Evolutionary conservation across 1,140 invertebrate species (phyloP).

Genomic region (Bombus polaris): DNA sequence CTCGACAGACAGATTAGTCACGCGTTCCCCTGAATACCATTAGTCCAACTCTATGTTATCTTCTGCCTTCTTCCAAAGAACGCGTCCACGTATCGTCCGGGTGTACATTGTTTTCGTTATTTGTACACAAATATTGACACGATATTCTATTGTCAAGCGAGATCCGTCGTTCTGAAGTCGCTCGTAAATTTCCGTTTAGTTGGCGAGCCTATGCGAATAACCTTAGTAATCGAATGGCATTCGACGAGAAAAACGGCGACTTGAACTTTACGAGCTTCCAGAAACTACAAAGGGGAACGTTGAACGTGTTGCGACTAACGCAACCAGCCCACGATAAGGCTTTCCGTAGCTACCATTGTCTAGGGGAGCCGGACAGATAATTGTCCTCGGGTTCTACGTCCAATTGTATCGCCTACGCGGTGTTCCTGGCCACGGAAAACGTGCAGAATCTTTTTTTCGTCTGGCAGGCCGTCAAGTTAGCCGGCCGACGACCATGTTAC

Average conservation of each 20-base stretch:
- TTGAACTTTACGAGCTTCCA: conserved; percentile 40
- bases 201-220: not conserved
- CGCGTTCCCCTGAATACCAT: not conserved
- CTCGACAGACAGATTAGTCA: conserved; percentile 14
- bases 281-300: conserved; percentile 22
- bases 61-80: not conserved
- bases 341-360: conserved; percentile 25
- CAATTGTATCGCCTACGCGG: conserved; percentile 22
- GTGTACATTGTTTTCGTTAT: conserved; percentile 20
- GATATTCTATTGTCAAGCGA: not conserved
- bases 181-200: not conserved
- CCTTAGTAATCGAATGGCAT: not conserved
- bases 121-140: conserved; percentile 6
- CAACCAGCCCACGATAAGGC: conserved; percentile 32
- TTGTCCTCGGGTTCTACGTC: conserved; percentile 24
- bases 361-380: conserved; percentile 38
- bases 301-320: conserved; percentile 22
- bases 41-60: conserved; percentile 23
- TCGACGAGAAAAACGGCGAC: not conserved
- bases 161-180: not conserved
- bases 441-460: not conserved
- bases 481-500: not conserved
- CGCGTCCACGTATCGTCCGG: not conserved
- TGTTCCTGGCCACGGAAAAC: not conserved
- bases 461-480: not conserved